Evolutionary conservation across 2,113 vertebrate genomes (phyloP).

Genomic region (Sinocyclocheilus grahami): DNA sequence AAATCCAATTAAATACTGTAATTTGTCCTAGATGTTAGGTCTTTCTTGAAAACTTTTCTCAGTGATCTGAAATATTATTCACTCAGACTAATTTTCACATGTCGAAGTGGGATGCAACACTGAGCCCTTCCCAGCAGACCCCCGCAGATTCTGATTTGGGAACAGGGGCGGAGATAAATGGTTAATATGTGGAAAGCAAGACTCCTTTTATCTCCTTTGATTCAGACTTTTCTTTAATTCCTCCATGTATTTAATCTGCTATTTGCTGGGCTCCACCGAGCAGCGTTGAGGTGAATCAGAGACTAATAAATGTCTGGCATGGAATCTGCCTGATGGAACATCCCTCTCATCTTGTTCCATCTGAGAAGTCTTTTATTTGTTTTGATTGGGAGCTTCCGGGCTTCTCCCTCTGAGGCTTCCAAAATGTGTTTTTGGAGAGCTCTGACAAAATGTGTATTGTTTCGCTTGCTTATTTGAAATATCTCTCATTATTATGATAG

Average conservation of each 20-base stretch:
- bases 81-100: slow-evolving; percentile 3
- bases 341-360: slow-evolving; percentile 39
- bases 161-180: slow-evolving; percentile 30
- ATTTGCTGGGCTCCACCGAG: slow-evolving; percentile 16
- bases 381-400: slow-evolving; percentile 14
- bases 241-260: slow-evolving; percentile 38
- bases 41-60: neutral
- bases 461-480: neutral
- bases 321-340: slow-evolving; percentile 32
- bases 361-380: slow-evolving; percentile 32
- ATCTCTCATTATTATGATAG: neutral
- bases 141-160: slow-evolving; percentile 35
- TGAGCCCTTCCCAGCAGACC: slow-evolving; percentile 42
- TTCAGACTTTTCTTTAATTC: slow-evolving; percentile 31
- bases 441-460: slow-evolving; percentile 25
- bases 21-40: neutral
- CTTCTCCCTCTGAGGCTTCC: neutral
- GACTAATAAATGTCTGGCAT: slow-evolving; percentile 36
- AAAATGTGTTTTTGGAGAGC: neutral
- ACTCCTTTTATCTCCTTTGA: slow-evolving; percentile 27
- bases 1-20: neutral
- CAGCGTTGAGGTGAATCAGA: slow-evolving; percentile 7
- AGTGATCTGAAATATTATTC: neutral
- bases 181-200: neutral
- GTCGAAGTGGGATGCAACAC: slow-evolving; percentile 1